These are phyloP conservation scores for Botrylloides violaceus DNA, from an alignment of 23 tunicate genomes.

Conservation along the genomic window DNA sequence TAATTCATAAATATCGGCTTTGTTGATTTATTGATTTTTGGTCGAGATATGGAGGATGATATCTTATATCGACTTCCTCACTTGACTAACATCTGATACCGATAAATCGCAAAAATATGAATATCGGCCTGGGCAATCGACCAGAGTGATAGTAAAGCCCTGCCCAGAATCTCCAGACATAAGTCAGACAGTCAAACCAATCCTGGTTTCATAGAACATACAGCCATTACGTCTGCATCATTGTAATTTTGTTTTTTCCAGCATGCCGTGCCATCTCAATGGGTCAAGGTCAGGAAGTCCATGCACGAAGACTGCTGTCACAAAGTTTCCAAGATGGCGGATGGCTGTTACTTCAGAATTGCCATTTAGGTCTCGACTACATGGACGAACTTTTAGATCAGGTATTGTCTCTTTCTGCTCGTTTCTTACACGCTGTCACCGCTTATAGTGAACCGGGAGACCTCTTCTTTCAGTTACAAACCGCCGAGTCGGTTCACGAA, in stretches of 20 bases:
- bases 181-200: no score
- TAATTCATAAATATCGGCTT: background rate
- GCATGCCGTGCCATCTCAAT: conserved; percentile 94
- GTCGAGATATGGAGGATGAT: background rate
- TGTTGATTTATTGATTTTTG: no score
- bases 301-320: conserved; percentile 77
- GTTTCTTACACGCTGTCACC: background rate
- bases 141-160: no score
- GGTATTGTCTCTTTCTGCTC: conserved; percentile 26
- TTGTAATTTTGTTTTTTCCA: conserved; percentile 27
- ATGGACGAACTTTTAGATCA: conserved; percentile 98
- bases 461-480: conserved; percentile 49
- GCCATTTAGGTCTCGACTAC: conserved; percentile 96
- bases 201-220: no score
- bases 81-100: no score
- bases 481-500: conserved; percentile 69
- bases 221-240: background rate
- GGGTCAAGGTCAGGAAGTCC: conserved; percentile 99
- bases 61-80: background rate
- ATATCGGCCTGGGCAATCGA: no score
- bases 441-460: no score
- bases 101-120: no score
- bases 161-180: no score
- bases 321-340: conserved; percentile 96
- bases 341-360: conserved; percentile 95